Evolutionary conservation across 2,888 invertebrate genomes (phyloP).

Genomic region (Philereme transversata): DNA sequence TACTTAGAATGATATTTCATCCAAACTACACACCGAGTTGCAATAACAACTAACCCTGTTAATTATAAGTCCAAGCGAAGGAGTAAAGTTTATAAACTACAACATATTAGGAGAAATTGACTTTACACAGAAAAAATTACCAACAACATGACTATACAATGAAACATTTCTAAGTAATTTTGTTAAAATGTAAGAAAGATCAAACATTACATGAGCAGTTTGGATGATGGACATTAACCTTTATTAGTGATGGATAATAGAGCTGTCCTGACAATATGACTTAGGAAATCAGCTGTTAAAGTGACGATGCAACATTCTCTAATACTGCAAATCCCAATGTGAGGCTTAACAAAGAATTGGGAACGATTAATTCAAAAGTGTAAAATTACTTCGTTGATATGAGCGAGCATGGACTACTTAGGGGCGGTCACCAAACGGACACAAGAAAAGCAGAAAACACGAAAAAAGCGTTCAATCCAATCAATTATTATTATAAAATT

Average conservation of each 20-base stretch:
- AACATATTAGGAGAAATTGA: slow-evolving; percentile 9
- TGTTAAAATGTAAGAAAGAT: slow-evolving; percentile 26
- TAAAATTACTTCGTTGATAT: slow-evolving; percentile 75
- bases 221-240: slow-evolving; percentile 68
- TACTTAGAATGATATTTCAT: slow-evolving; percentile 70
- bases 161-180: not conserved
- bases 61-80: slow-evolving; percentile 30
- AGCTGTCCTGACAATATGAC: slow-evolving; percentile 81
- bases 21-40: slow-evolving; percentile 69
- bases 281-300: slow-evolving; percentile 82
- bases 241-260: slow-evolving; percentile 83
- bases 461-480: slow-evolving; percentile 85
- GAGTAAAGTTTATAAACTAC: slow-evolving; percentile 30
- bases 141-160: slow-evolving; percentile 21
- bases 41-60: slow-evolving; percentile 28
- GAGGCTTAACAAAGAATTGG: slow-evolving; percentile 80
- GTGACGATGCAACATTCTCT: slow-evolving; percentile 84
- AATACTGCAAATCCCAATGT: slow-evolving; percentile 82
- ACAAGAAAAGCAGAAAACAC: slow-evolving; percentile 86
- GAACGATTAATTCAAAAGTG: slow-evolving; percentile 79
- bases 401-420: slow-evolving; percentile 84
- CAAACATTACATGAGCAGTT: slow-evolving; percentile 58
- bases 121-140: slow-evolving; percentile 6
- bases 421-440: slow-evolving; percentile 84
- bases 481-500: slow-evolving; percentile 77